Conservation (phyloP, 2,888 invertebrate genomes). For the Spodoptera exigua region DNA sequence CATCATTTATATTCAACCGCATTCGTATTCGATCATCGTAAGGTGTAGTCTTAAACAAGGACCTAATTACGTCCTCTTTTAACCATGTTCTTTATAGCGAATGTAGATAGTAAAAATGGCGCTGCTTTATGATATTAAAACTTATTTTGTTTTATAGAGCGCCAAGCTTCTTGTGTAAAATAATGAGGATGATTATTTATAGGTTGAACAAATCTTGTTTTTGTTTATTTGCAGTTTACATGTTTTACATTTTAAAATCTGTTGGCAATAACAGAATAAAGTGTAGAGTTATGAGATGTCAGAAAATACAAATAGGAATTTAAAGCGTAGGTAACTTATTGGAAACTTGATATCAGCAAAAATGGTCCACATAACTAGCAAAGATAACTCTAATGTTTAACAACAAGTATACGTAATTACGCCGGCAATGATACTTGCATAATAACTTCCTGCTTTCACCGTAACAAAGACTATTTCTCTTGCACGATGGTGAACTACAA, state of each 20-base stretch:
- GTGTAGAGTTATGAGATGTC: too few species aligned
- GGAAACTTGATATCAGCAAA: constrained; percentile 24
- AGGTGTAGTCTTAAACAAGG: constrained; percentile 50
- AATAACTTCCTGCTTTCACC: constrained; percentile 85
- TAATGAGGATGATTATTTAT: constrained; percentile 33
- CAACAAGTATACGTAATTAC: constrained; percentile 64
- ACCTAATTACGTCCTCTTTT: constrained; percentile 51
- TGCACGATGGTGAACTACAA: constrained; percentile 54
- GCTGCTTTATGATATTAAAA: constrained; percentile 24
- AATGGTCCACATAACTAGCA: constrained; percentile 25
- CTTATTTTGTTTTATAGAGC: constrained; percentile 34
- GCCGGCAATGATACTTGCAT: constrained; percentile 73
- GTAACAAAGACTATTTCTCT: constrained; percentile 70
- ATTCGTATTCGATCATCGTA: constrained; percentile 51
- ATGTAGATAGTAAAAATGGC: constrained; percentile 28
- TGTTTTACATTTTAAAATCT: too few species aligned
- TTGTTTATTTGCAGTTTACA: background rate
- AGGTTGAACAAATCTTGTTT: constrained; percentile 11
- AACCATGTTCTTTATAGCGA: constrained; percentile 27
- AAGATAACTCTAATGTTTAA: constrained; percentile 47
- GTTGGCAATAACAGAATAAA: too few species aligned
- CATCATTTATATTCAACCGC: constrained; percentile 50
- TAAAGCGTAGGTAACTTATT: too few species aligned
- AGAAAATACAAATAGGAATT: too few species aligned
- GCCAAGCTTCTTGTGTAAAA: constrained; percentile 1